Evolutionary conservation across 1,140 invertebrate species (phyloP), one percentile per base, ranked within the genome.

Genomic region (Rhagoletis zephyria): DNA sequence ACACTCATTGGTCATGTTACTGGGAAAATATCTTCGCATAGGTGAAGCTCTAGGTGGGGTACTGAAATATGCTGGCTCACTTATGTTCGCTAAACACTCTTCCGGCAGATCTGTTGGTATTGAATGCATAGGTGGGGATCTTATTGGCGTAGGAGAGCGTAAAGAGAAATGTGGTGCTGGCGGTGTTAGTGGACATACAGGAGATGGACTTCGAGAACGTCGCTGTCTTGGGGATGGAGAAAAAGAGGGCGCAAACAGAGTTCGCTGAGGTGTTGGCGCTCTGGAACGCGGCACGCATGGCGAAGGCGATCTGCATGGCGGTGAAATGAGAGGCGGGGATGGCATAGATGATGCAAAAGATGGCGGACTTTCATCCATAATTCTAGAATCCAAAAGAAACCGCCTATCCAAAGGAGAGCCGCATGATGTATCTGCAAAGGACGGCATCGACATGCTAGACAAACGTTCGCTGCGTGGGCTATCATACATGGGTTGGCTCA

Each of bases 91-190:
- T 9, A 85, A 51, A 40, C 12, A 59, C 40, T 85, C 81, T 19
- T 87, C 61, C 3, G 70, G 61, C 60, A 67, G 30, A 42, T 67
- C 59, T 42, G 1, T 48, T 65, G 48, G 51, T n/a, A 60, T 85
- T 60, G 81, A 14, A 42, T 9, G 30, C 16, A n/a, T 42, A 12
- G 63, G 4, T 60, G 74, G 64, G n/a, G 86, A 40, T 63, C 86
- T 61, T 4, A 64, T 7, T 3, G 86, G 86, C 19, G 63, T 30
- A 87, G 86, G 86, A 9, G 86, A 64, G 16, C 86, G 40, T 30
- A 64, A 64, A 16, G 64, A 56, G 51, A 85, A 70, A 87, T 42
- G 86, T 40, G 86, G 64, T 42, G 59, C 86, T 48, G 86, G 86
- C 48, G 86, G 86, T 5, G 40, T 48, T 42, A 61, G 85, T n/a